Conservation (phyloP, 2,888 invertebrate species). For the Cantharis flavilabris region DNA sequence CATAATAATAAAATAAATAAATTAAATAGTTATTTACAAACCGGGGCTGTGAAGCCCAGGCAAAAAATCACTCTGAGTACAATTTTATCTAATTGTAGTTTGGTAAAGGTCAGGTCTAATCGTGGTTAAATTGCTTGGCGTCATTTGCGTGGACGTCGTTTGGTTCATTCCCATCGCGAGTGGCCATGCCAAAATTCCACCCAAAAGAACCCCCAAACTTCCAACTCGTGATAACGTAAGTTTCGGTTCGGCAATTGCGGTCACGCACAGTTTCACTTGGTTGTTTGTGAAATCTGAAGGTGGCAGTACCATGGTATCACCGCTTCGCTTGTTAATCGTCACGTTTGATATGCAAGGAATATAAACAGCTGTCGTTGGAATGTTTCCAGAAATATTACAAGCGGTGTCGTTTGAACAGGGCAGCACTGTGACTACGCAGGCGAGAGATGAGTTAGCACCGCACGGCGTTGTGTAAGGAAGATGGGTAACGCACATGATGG, state of each 20-base stretch:
- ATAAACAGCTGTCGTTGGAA: slow-evolving; percentile 39
- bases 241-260: not conserved
- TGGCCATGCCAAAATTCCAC: not conserved
- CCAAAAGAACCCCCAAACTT: not conserved
- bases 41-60: not conserved
- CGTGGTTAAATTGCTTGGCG: not conserved
- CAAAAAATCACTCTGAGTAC: not conserved
- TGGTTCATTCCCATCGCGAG: not conserved
- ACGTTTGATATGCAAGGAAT: slow-evolving; percentile 49
- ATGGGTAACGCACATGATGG: slow-evolving; percentile 52
- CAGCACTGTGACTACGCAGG: slow-evolving; percentile 46
- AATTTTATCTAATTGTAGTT: not conserved
- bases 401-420: slow-evolving; percentile 47
- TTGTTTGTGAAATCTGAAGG: not conserved
- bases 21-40: not conserved
- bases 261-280: not conserved
- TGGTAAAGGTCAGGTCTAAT: not conserved
- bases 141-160: not conserved
- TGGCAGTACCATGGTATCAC: not conserved
- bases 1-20: not conserved
- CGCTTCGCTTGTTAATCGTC: not conserved
- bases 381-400: slow-evolving; percentile 38
- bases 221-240: not conserved
- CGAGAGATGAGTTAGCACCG: slow-evolving; percentile 37
- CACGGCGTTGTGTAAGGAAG: slow-evolving; percentile 48